Base-by-base conservation (phyloP, 2,888 invertebrate species). In the Leptopterna dolabrata region DNA sequence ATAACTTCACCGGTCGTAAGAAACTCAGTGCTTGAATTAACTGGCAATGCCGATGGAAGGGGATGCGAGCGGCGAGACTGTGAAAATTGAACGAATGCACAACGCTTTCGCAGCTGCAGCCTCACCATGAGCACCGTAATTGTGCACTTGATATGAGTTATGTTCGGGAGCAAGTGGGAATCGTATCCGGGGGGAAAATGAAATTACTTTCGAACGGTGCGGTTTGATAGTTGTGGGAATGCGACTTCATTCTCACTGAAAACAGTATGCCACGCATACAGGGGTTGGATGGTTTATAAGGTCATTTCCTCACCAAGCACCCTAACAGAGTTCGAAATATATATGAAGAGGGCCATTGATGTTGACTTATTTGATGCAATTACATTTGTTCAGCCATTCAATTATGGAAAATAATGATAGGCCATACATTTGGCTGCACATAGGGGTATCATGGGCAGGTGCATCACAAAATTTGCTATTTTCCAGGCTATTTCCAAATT, bases 131-230 rank as follows among this genome's bases (percentile, higher is more conserved):
- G 14, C 16, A 30, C 41, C 73, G 73, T 76, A 76, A 76, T 76
- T 76, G 73, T 76, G 73, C 73, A 76, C 36, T 76, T 76, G 73
- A 76, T 76, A 36, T 76, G 73, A 76, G 41, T 76, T 76, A 76
- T 76, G 73, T 30, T 16, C 73, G n/a, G 36, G 19, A 36, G 30
- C 73, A 76, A 27, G 24, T 13, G n/a, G 63, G 24, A 63, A 63
- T 19, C 63, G 63, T 63, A 24, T 63, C 63, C 36, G 6, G 63
- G 51, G 63, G 63, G 63, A 63, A 19, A 63, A 30, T 76, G 73
- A 41, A 76, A 76, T 76, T 76, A 76, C 73, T 19, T 76, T 19
- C 16, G 73, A 41, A 76, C 16, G 73, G 73, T 30, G 16, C 73
- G 73, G 41, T 24, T 24, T 63, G 63, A 19, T 24, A 24, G 63